Base-by-base conservation (phyloP, 1,140 invertebrate species). In the Drosophila insularis region DNA sequence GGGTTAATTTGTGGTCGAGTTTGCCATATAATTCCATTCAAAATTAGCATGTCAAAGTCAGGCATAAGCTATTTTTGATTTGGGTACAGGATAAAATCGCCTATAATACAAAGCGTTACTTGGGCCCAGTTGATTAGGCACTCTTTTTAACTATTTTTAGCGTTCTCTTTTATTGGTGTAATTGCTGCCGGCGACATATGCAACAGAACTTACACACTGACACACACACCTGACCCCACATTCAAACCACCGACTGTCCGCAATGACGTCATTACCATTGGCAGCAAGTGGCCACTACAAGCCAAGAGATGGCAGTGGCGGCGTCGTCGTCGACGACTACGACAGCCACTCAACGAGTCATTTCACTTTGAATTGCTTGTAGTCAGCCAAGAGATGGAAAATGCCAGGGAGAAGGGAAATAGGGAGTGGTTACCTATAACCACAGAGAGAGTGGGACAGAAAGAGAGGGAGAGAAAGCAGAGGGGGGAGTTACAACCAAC, bases 201-300 rank as follows among this genome's bases (percentile, higher is more conserved):
- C 84, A 82, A 71, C 53, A 67, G 61, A 31, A 32, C 35, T 31
- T 50, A 27, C 11, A 46, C 11, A 17, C 64, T 8, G 14, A 31
- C 55, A 13, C 35, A 11, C 11, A 11, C 11, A 13, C 32, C 65
- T n/a, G 31, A 40, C 39, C 21, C 65, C 59, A 39, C 64, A 61
- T 43, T 46, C 61, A 58, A 56, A 68, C 54, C 70, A 55, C 72
- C 46, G 54, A 63, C 59, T 66, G 67, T 23, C 84, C 80, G 63
- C 82, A 82, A 76, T 86, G 84, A 87, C 82, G 82, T 82, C 82
- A 86, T 87, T 86, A 73, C 71, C 82, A 60, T 62, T 71, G 68
- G 65, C 63, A 74, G 69, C 76, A 87, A 86, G 79, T 86, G 43
- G 79, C 67, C 82, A 81, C 75, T 81, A 50, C 68, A 43, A 27